Conservation (phyloP, 2,888 invertebrate species). For the Pardosa pseudoannulata region DNA sequence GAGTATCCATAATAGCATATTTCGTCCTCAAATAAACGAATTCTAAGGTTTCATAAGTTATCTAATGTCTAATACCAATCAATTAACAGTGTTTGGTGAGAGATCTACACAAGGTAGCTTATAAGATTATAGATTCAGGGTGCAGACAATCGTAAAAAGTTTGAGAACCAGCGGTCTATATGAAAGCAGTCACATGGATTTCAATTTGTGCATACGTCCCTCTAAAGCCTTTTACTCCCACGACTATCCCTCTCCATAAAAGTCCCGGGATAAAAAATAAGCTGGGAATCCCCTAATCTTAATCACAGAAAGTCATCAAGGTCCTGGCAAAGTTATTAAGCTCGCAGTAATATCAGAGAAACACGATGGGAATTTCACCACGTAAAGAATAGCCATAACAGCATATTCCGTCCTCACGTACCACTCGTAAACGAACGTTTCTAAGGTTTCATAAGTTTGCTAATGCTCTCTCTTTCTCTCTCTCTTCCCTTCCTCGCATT, state of each 20-base stretch:
- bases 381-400: background rate
- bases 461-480: background rate
- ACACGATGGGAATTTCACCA: background rate
- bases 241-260: too few relatives aligned
- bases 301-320: background rate
- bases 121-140: too few relatives aligned
- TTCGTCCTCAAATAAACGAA: background rate
- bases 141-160: too few relatives aligned
- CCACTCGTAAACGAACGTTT: background rate
- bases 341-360: background rate
- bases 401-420: background rate
- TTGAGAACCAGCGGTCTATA: too few relatives aligned
- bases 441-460: background rate
- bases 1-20: background rate
- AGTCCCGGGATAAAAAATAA: background rate
- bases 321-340: background rate
- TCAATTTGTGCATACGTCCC: too few relatives aligned
- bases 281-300: background rate
- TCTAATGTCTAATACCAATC: too few relatives aligned
- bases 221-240: too few relatives aligned
- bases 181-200: too few relatives aligned
- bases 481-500: conserved; percentile 1
- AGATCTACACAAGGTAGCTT: too few relatives aligned
- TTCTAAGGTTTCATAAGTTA: background rate
- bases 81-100: too few relatives aligned